Evolutionary conservation across 1,140 invertebrate species (phyloP).

Genomic region (Drosophila biarmipes): DNA sequence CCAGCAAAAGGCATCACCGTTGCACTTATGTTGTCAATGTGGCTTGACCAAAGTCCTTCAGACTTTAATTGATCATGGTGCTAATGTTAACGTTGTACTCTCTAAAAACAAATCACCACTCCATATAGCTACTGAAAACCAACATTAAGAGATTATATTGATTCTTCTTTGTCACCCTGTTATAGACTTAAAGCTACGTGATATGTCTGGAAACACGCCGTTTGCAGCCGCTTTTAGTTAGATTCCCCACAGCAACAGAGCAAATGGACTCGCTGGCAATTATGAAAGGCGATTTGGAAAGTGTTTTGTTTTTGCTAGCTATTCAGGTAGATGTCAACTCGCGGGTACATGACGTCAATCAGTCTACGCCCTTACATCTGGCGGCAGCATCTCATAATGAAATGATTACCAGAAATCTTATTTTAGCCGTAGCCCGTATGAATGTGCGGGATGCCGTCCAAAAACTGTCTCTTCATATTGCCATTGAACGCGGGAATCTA

Average conservation of each 20-base stretch:
- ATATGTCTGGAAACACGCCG: constrained; percentile 94
- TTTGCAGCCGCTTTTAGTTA: constrained; percentile 95
- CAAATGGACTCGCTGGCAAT: constrained; percentile 93
- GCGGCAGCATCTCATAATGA: constrained; percentile 92
- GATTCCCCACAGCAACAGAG: constrained; percentile 95
- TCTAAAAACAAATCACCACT: constrained; percentile 94
- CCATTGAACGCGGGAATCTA: constrained; percentile 92
- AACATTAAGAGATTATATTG: constrained; percentile 93
- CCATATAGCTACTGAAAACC: constrained; percentile 96
- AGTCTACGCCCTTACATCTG: constrained; percentile 95
- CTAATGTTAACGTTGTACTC: constrained; percentile 94
- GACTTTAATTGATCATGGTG: constrained; percentile 95
- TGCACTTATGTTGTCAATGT: constrained; percentile 96
- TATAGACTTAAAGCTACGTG: constrained; percentile 92
- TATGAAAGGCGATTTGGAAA: constrained; percentile 96
- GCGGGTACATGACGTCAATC: constrained; percentile 93
- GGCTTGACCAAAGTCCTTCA: constrained; percentile 92
- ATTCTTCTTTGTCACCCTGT: constrained; percentile 93
- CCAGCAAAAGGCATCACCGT: constrained; percentile 90
- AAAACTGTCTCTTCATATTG: constrained; percentile 94
- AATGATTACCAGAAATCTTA: constrained; percentile 90
- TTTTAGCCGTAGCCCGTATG: constrained; percentile 90
- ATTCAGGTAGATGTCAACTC: constrained; percentile 97
- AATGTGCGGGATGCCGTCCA: constrained; percentile 89
- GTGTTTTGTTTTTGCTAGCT: constrained; percentile 96